Conservation (phyloP, 2,888 invertebrate genomes). For the Chorisops tibialis region DNA sequence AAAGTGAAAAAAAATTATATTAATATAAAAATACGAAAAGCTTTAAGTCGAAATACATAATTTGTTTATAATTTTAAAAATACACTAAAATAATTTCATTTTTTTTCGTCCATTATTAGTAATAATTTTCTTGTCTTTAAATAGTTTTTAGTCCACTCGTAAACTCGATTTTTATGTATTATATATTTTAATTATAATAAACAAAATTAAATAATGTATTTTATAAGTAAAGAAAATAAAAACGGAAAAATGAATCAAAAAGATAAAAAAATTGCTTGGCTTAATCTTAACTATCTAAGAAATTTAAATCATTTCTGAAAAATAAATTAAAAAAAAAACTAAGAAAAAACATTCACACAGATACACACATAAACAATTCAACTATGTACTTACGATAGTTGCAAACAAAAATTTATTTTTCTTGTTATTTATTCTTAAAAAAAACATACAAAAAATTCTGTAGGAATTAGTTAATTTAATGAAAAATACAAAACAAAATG, state of each 20-base stretch:
- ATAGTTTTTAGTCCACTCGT: too few relatives aligned
- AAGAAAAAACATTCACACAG: not conserved
- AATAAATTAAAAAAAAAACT: not conserved
- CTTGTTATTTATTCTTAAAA: slow-evolving; percentile 10
- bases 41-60: too few relatives aligned
- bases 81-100: too few relatives aligned
- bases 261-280: slow-evolving; percentile 3
- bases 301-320: not conserved
- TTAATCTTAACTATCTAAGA: slow-evolving; percentile 1
- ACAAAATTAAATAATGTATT: not conserved
- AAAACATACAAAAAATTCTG: not conserved
- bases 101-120: too few relatives aligned
- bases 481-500: not conserved
- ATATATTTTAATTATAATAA: not conserved
- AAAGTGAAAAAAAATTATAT: not conserved
- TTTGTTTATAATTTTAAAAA: too few relatives aligned
- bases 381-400: not conserved
- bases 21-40: too few relatives aligned
- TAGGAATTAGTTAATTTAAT: not conserved
- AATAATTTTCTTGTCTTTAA: too few relatives aligned
- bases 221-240: not conserved
- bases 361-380: not conserved
- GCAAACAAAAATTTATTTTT: slow-evolving; percentile 15
- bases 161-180: too few relatives aligned
- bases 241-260: not conserved